phyloP scores from a whole-genome alignment of 2,113 vertebrate genomes.

The Solenodon paradoxus region DNA sequence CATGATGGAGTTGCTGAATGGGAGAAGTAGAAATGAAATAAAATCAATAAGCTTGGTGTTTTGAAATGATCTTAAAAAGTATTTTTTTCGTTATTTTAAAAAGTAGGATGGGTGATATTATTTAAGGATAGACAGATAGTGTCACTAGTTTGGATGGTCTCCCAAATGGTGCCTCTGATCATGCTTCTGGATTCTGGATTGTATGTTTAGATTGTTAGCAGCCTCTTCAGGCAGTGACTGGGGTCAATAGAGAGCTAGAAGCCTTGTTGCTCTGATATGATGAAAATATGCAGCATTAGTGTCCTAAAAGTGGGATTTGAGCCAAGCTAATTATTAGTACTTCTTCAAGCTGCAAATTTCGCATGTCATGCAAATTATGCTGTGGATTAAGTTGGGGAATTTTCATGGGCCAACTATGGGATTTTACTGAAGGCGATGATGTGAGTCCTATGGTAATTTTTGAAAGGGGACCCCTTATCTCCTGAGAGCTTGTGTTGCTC shows the following conservation, averaged over 20 bases:
- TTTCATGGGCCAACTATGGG: neutral
- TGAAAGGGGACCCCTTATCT: neutral
- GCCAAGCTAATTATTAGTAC: neutral
- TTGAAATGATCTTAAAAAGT: neutral
- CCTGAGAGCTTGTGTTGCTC: neutral
- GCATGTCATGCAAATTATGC: neutral
- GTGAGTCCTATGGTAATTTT: neutral
- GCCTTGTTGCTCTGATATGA: neutral
- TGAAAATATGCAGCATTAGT: neutral
- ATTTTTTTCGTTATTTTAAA: neutral
- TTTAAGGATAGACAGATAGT: constrained; percentile 34
- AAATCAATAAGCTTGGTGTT: neutral
- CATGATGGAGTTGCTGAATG: neutral
- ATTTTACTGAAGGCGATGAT: neutral
- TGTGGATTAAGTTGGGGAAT: neutral
- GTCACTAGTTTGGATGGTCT: constrained; percentile 37
- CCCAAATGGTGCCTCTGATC: neutral
- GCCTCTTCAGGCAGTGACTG: neutral
- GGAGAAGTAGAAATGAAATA: neutral
- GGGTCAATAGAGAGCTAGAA: neutral
- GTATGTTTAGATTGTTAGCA: neutral
- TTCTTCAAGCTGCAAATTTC: constrained; percentile 15
- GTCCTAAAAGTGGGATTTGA: neutral
- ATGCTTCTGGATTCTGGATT: neutral
- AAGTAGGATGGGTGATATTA: neutral